Conservation (phyloP, 2,888 invertebrate species). For the Parnassius glacialis region DNA sequence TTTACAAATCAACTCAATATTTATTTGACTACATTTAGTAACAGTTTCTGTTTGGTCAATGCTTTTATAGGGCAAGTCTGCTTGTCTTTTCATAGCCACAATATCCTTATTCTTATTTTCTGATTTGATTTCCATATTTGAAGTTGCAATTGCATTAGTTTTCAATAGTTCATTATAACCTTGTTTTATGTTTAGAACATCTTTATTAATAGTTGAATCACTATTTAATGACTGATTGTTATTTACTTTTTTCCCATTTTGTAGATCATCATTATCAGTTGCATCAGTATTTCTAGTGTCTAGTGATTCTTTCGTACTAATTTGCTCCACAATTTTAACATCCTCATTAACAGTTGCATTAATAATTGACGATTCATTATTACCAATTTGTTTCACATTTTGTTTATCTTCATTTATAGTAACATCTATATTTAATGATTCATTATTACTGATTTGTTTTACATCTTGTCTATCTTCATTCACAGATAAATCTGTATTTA, state of each 20-base stretch:
- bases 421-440: not conserved
- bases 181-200: no score
- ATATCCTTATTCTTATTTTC: not conserved
- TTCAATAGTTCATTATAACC: no score
- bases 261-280: no score
- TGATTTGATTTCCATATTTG: not conserved
- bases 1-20: constrained; percentile 1
- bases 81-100: not conserved
- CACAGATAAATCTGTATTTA: not conserved
- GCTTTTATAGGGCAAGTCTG: not conserved
- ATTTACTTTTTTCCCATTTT: not conserved
- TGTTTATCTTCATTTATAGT: no score
- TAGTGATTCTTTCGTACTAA: no score
- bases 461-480: not conserved
- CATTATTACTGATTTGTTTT: not conserved
- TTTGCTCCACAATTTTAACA: no score
- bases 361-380: no score
- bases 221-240: constrained; percentile 8
- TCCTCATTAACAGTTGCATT: no score
- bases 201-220: no score
- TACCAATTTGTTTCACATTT: no score
- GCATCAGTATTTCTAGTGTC: no score
- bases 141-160: not conserved
- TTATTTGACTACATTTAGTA: not conserved
- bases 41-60: constrained; percentile 11